These are phyloP conservation scores for Dufourea novaeangliae DNA, from an alignment of 1,140 invertebrate species.

Conservation along the genomic window DNA sequence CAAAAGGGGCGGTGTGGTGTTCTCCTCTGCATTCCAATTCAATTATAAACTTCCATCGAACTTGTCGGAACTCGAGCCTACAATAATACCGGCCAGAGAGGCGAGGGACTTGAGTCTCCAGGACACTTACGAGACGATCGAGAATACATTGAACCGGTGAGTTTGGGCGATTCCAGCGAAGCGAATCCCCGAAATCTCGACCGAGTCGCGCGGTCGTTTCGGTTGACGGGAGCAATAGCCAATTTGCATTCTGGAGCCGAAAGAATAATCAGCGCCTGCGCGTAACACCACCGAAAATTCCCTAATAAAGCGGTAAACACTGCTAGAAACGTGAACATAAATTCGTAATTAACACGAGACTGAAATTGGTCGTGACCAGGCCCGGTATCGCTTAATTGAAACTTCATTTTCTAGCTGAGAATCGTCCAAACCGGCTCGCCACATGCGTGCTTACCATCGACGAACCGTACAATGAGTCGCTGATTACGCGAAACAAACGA, in stretches of 20 bases:
- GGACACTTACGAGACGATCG: constrained; percentile 73
- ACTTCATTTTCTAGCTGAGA: constrained; percentile 42
- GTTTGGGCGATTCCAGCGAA: constrained; percentile 30
- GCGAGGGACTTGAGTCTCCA: constrained; percentile 71
- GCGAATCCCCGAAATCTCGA: not conserved
- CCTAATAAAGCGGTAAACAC: constrained; percentile 53
- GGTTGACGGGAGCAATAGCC: not conserved
- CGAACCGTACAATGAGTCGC: constrained; percentile 7
- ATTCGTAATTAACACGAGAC: constrained; percentile 54
- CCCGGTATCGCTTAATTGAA: constrained; percentile 39
- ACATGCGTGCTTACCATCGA: constrained; percentile 26
- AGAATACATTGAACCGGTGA: constrained; percentile 76
- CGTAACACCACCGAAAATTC: constrained; percentile 35
- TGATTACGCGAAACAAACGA: constrained; percentile 33
- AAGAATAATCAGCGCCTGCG: constrained; percentile 40
- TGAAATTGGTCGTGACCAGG: constrained; percentile 6
- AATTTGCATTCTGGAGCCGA: constrained; percentile 26
- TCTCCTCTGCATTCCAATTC: constrained; percentile 76
- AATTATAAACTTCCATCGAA: constrained; percentile 78
- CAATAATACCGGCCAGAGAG: constrained; percentile 68
- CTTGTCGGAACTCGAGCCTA: constrained; percentile 75
- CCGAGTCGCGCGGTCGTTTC: not conserved
- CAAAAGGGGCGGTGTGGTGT: constrained; percentile 72
- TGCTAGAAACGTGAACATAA: constrained; percentile 29
- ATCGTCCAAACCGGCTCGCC: constrained; percentile 22